Percentiles rank a stretch among this genome's conserved stretches.
Conservation (phyloP, 2,797 vertebrate genomes). For the Phylloscopus collybita region DNA sequence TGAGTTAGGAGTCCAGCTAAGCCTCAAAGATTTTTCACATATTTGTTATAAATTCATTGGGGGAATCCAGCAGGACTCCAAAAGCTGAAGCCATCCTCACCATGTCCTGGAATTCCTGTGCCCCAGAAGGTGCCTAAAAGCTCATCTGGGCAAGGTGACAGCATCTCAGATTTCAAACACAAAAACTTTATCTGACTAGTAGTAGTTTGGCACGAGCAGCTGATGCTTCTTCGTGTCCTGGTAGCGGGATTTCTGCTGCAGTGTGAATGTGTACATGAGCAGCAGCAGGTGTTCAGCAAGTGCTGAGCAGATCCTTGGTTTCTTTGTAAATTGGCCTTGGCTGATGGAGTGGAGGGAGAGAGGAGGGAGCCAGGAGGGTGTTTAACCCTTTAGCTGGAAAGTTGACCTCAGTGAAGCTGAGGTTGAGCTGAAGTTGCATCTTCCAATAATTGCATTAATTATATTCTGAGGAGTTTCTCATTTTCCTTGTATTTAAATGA, state of each 20-base stretch:
- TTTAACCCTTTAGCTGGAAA: not conserved
- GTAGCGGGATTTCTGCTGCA: not conserved
- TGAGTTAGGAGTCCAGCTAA: not conserved
- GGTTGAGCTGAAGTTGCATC: not conserved
- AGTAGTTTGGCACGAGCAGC: not conserved
- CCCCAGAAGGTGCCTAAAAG: not conserved
- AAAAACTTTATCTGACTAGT: not conserved
- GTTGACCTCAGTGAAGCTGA: not conserved
- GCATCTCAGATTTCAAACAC: not conserved
- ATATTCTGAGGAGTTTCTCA: not conserved
- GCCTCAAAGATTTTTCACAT: not conserved
- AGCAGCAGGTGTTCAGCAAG: conserved; percentile 19
- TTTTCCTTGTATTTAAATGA: conserved; percentile 19
- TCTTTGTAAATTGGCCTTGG: not conserved
- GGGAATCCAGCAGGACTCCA: not conserved
- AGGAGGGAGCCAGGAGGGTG: not conserved
- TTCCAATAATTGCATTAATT: conserved; percentile 5
- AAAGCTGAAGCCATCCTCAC: not conserved
- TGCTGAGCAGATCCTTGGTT: not conserved
- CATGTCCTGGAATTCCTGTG: not conserved
- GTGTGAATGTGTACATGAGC: not conserved
- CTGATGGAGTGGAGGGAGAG: not conserved
- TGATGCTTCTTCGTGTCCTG: not conserved
- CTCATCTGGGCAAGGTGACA: not conserved
- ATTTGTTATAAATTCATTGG: not conserved